phyloP scores from a whole-genome alignment of 2,113 vertebrate species.

The Cavia porcellus region DNA sequence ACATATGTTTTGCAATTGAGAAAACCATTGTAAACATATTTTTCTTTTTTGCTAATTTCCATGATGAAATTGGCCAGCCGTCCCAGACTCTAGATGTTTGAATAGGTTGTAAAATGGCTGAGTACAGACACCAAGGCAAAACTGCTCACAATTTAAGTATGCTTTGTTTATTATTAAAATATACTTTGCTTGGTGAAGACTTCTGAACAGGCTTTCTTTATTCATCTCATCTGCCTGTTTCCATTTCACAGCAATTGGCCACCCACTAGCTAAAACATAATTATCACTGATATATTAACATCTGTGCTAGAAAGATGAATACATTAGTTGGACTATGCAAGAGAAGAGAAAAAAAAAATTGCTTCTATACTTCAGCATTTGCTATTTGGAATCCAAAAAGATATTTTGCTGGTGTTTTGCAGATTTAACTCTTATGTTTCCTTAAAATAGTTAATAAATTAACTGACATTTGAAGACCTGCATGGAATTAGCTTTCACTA shows the following conservation, averaged over 20 bases:
- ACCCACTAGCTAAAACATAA: not conserved
- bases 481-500: not conserved
- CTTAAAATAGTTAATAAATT: not conserved
- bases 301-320: not conserved
- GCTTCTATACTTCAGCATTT: not conserved
- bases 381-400: not conserved
- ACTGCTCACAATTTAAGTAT: not conserved
- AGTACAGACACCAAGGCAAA: not conserved
- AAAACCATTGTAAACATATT: not conserved
- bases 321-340: not conserved
- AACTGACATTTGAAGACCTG: not conserved
- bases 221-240: not conserved
- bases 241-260: not conserved
- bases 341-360: not conserved
- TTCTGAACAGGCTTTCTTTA: not conserved
- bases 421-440: not conserved
- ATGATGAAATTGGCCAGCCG: not conserved
- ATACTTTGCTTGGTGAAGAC: not conserved
- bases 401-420: not conserved
- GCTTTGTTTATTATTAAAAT: conserved; percentile 12
- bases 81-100: not conserved
- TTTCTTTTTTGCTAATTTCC: not conserved
- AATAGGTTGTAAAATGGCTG: not conserved
- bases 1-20: not conserved
- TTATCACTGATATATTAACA: conserved; percentile 5